phyloP scores from a whole-genome alignment of 2,888 invertebrate species.

The Itoplectis maculator region DNA sequence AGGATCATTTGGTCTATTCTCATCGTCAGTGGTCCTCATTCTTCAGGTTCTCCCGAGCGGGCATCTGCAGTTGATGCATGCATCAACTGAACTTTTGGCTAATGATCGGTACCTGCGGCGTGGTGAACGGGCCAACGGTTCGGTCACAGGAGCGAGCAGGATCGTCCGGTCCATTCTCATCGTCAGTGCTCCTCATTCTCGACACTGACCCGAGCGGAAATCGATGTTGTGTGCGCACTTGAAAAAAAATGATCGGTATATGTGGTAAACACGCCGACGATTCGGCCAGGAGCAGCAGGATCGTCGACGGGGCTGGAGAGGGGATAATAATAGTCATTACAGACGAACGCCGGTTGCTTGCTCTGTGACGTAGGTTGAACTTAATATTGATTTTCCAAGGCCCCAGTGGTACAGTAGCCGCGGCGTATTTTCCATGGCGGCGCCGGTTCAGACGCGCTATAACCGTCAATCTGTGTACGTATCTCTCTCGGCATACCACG shows the following conservation, averaged over 20 bases:
- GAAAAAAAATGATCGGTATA: slow-evolving; percentile 37
- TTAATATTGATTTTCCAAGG: slow-evolving; percentile 71
- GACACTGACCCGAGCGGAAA: too few relatives aligned
- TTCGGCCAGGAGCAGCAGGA: slow-evolving; percentile 22
- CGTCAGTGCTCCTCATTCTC: too few relatives aligned
- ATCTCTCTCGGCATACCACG: slow-evolving; percentile 36
- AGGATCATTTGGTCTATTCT: too few relatives aligned
- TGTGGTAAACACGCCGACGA: neutral
- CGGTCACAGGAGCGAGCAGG: too few relatives aligned
- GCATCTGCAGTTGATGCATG: too few relatives aligned
- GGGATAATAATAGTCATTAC: slow-evolving; percentile 61
- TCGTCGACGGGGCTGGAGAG: slow-evolving; percentile 8
- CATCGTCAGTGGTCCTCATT: too few relatives aligned
- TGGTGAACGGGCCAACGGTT: too few relatives aligned
- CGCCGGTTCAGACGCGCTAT: slow-evolving; percentile 36
- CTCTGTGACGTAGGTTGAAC: slow-evolving; percentile 62
- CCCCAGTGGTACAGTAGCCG: slow-evolving; percentile 58
- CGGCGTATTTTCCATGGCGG: slow-evolving; percentile 43
- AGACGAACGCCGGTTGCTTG: slow-evolving; percentile 42
- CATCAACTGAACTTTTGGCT: too few relatives aligned
- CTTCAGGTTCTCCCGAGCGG: too few relatives aligned
- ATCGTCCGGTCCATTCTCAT: too few relatives aligned
- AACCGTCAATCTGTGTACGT: neutral
- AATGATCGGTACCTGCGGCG: too few relatives aligned
- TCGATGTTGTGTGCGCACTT: too few relatives aligned